Evolutionary conservation across 2,888 invertebrate genomes (phyloP), one percentile per base, ranked within the genome.

Genomic region (Cerastis rubricosa): DNA sequence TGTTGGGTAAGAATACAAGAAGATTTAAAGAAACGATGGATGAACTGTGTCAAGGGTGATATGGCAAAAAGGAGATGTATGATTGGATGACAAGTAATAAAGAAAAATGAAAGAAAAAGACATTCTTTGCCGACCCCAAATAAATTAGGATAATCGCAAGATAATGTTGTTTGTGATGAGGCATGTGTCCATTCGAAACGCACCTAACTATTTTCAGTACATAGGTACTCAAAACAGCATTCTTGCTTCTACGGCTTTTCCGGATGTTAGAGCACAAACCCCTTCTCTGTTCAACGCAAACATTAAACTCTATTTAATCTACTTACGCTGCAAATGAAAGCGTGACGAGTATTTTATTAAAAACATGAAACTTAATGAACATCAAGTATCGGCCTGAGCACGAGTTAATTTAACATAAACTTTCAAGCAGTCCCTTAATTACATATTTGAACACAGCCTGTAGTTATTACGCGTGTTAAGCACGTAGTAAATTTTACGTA

Each of bases 401-500:
- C 22, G 59, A 77, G 70, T 80, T 83, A 78, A 84, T 77, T 76
- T 65, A 76, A 63, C 68, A 63, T 71, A 74, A 84, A 87, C 61
- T 70, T 86, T 81, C 68, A 78, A 85, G 69, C 63, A 71, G 61
- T 67, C 78, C 51, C 64, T 80, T 85, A 78, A 85, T 83, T 83
- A 78, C 74, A 75, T 87, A 83, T 87, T 85, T 77, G 73, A 85
- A 78, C 78, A 72, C 57, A 45, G 70, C 69, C 74, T 25, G 66
- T 80, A 83, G 78, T 87, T 86, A 85, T 76, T 59, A 82, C 66
- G 57, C 74, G 59, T 71, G 69, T 85, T 85, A 78, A 80, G 85
- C 83, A 63, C 71, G 85, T 22, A 77, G 69, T 87, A 83, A 85
- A 87, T 87, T 87, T 75, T 66, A n/a, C 65, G 47, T 80, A 78